Percentiles rank a stretch among this genome's conserved stretches.
Conservation (phyloP, 2,888 invertebrate genomes). For the Siphlonurus alternatus region DNA sequence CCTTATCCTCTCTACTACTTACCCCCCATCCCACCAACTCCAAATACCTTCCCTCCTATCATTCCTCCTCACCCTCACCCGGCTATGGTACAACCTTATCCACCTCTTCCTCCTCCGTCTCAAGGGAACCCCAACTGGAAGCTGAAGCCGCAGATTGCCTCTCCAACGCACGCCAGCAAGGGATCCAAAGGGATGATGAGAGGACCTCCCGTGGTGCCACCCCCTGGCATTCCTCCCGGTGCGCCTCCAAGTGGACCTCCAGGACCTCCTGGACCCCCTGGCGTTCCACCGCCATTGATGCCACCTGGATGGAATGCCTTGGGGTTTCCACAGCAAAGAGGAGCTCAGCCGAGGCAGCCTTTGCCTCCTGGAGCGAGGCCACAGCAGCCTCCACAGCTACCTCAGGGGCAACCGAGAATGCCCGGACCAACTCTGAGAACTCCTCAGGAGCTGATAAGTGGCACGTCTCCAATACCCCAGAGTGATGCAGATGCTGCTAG, state of each 20-base stretch:
- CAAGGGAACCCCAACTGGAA: conserved; percentile 3
- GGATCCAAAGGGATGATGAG: neutral
- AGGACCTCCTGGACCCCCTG: neutral
- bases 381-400: conserved; percentile 9
- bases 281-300: conserved; percentile 11
- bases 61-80: conserved; percentile 7
- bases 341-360: neutral
- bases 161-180: neutral
- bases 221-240: neutral
- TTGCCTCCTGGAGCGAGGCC: conserved; percentile 8
- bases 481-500: neutral
- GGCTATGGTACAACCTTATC: conserved; percentile 11
- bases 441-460: neutral
- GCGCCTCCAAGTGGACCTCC: neutral
- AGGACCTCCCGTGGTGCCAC: neutral
- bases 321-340: neutral
- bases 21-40: neutral
- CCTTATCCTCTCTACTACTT: conserved; percentile 2
- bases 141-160: neutral
- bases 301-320: conserved; percentile 18
- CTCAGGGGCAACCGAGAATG: conserved; percentile 13
- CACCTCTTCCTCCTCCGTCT: conserved; percentile 10
- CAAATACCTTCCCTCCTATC: neutral
- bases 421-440: neutral
- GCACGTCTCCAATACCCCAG: neutral